These are phyloP conservation scores for Diceros bicornis DNA, from an alignment of 2,797 vertebrate species.

Conservation along the genomic window DNA sequence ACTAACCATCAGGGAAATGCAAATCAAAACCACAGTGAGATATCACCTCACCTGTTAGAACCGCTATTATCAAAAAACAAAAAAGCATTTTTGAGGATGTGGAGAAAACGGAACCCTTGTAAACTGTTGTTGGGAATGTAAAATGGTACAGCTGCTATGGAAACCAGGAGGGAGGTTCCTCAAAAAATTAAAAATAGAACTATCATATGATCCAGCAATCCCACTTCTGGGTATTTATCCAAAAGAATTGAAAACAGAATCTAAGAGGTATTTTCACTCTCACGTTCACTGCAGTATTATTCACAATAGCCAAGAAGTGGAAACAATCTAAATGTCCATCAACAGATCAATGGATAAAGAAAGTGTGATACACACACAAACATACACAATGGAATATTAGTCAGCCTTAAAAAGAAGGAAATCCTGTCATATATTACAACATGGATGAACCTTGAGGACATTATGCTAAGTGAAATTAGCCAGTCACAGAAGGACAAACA, in stretches of 20 bases:
- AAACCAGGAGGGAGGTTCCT: not conserved
- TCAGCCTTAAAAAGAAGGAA: constrained; percentile 4
- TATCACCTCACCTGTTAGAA: not conserved
- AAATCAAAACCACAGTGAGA: constrained; percentile 3
- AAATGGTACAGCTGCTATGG: not conserved
- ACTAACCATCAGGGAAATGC: constrained; percentile 2
- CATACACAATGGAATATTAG: not conserved
- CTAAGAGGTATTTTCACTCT: not conserved
- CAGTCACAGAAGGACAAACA: not conserved
- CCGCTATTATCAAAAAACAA: not conserved
- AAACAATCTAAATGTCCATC: not conserved
- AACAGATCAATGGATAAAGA: constrained; percentile 4
- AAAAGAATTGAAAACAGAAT: not conserved
- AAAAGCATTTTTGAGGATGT: not conserved
- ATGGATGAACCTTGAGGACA: not conserved
- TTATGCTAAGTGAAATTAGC: not conserved
- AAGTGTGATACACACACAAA: not conserved
- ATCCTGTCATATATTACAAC: not conserved
- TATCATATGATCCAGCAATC: not conserved
- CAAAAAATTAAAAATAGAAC: constrained; percentile 23
- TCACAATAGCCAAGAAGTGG: not conserved
- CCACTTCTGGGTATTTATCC: not conserved
- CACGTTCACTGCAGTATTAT: not conserved
- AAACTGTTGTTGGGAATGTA: not conserved
- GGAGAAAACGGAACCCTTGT: not conserved